phyloP scores from a whole-genome alignment of 2,113 vertebrate species.

The Lasiurus borealis region DNA sequence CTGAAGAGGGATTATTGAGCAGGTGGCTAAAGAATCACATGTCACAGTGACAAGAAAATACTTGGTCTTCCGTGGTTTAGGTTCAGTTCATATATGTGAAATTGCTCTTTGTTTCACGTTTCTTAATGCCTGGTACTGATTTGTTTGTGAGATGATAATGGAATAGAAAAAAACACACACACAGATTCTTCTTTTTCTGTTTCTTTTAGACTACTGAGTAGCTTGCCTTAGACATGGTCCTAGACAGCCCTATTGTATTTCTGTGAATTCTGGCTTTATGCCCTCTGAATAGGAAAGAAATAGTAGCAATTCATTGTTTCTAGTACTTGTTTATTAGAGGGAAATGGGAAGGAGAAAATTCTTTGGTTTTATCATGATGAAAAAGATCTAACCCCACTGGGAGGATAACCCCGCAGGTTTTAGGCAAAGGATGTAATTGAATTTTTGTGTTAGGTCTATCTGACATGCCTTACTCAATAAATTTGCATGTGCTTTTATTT shows the following conservation, averaged over 20 bases:
- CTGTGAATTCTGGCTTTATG: conserved; percentile 71
- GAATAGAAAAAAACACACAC: conserved; percentile 29
- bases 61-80: conserved; percentile 75
- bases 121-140: conserved; percentile 71
- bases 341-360: conserved; percentile 72
- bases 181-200: conserved; percentile 53
- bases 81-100: conserved; percentile 66
- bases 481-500: conserved; percentile 70
- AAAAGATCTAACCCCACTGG: conserved; percentile 49
- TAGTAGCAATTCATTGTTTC: conserved; percentile 73
- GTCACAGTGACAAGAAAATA: conserved; percentile 79
- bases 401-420: conserved; percentile 49
- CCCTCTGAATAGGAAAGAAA: conserved; percentile 73
- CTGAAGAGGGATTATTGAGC: conserved; percentile 65
- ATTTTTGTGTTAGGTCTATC: conserved; percentile 53
- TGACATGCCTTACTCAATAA: conserved; percentile 51
- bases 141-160: conserved; percentile 70
- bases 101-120: conserved; percentile 79
- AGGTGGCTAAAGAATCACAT: conserved; percentile 79
- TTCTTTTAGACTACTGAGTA: conserved; percentile 59
- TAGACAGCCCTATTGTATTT: conserved; percentile 60
- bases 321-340: conserved; percentile 77
- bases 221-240: conserved; percentile 41
- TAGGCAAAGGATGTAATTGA: conserved; percentile 52
- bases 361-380: conserved; percentile 57